Conservation (phyloP, 2,888 invertebrate genomes). For the Spatulosminthurus flaviceps region DNA sequence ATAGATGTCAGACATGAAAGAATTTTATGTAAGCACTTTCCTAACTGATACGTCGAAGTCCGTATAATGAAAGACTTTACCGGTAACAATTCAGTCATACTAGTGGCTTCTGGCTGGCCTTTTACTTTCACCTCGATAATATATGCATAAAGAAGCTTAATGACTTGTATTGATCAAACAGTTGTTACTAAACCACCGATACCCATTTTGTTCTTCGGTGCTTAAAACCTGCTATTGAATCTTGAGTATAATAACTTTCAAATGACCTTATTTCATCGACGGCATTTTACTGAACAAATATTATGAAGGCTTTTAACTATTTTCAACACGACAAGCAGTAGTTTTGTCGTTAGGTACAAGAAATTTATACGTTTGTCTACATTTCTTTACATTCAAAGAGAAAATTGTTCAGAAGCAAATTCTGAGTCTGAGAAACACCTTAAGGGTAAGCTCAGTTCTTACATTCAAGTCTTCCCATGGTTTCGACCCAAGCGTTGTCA, state of each 20-base stretch:
- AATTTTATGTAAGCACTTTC: not conserved
- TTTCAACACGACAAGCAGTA: too few species aligned
- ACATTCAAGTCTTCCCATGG: not conserved
- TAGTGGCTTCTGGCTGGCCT: too few species aligned
- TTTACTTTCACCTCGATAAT: not conserved
- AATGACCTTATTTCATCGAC: slow-evolving; percentile 9
- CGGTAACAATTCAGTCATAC: not conserved
- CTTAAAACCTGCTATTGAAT: not conserved
- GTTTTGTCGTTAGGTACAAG: too few species aligned
- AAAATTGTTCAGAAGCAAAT: too few species aligned
- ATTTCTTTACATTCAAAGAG: too few species aligned
- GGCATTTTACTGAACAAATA: not conserved
- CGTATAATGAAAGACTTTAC: not conserved
- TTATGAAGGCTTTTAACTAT: too few species aligned
- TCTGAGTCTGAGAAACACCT: too few species aligned
- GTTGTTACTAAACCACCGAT: not conserved
- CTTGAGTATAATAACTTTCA: not conserved
- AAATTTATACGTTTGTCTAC: too few species aligned
- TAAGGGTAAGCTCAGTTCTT: too few species aligned
- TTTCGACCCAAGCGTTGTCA: not conserved
- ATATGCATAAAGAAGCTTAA: not conserved
- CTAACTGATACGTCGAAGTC: not conserved
- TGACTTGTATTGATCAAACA: slow-evolving; percentile 1
- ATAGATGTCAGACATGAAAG: slow-evolving; percentile 18
- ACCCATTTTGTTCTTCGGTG: not conserved